These are phyloP conservation scores for Bubo bubo DNA, from an alignment of 2,113 vertebrate species.

Conservation along the genomic window DNA sequence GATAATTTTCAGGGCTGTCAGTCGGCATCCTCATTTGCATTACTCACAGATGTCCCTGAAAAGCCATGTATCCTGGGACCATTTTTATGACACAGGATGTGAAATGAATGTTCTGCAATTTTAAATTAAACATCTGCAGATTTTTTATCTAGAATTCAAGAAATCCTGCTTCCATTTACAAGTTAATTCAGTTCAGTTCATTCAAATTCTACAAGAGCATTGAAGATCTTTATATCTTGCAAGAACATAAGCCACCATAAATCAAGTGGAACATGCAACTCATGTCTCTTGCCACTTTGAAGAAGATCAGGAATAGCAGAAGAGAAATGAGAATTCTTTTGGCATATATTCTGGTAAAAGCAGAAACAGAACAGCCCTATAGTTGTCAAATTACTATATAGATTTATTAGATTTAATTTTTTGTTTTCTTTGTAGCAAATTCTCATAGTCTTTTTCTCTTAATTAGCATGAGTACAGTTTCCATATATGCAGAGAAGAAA, in stretches of 20 bases:
- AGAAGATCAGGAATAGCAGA: neutral
- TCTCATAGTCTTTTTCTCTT: neutral
- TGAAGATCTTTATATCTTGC: neutral
- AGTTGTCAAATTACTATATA: neutral
- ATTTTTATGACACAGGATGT: neutral
- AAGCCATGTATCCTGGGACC: neutral
- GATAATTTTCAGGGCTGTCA: conserved; percentile 19
- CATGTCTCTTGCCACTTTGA: neutral
- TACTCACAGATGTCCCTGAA: conserved; percentile 55
- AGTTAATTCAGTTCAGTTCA: neutral
- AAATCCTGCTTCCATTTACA: conserved; percentile 22
- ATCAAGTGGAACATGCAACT: neutral
- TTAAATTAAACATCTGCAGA: conserved; percentile 48
- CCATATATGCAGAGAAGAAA: neutral
- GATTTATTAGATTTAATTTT: neutral
- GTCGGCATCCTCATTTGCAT: conserved; percentile 10
- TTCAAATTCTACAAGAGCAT: neutral
- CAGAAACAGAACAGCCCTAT: neutral
- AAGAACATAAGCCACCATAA: neutral
- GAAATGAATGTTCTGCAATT: conserved; percentile 36
- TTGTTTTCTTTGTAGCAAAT: neutral
- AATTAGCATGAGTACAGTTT: neutral
- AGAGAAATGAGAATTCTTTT: neutral
- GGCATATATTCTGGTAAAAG: neutral
- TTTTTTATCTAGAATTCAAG: conserved; percentile 6